Base-by-base conservation (phyloP, 2,888 invertebrate genomes). In the Acleris laterana region DNA sequence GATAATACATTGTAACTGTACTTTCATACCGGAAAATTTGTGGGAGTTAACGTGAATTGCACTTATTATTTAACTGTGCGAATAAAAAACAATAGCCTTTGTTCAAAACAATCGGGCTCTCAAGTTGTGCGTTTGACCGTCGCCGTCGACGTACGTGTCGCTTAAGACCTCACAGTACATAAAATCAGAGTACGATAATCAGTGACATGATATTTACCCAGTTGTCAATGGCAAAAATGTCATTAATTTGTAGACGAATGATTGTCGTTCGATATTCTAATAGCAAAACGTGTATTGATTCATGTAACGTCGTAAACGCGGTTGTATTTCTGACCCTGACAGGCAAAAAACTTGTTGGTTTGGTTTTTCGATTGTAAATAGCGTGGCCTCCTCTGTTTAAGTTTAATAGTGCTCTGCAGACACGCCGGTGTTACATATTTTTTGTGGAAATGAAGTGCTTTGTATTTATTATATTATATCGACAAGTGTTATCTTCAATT, bases 21-120 rank as follows among this genome's bases (percentile, higher is more conserved):
- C 77, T 73, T 76, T 77, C 78, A 76, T 81, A 80, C 82, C 80
- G 70, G 80, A 82, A 78, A 75, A 70, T 60, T 62, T 74, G 82
- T 83, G 78, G 77, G 81, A 85, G 77, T 76, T 71, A 74, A 77
- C 77, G 74, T 72, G 70, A 73, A 65, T 69, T 72, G 77, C 74
- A 76, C 55, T 50, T 65, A 78, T 79, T 78, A 80, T 75, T 78
- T 79, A 80, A 80, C 80, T 82, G 76, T 84, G 88, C 81, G 87
- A 88, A 87, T 83, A 81, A 87, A 87, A 84, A 88, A 90, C 90
- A 91, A 90, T 89, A 75, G 90, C 83, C 86, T 90, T 89, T 91
- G 90, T 90, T 89, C 79, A 78, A 76, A 83, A 80, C 81, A 87
- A 84, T 84, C 75, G 79, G 71, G 76, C 76, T 75, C 79, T 82